Evolutionary conservation across 2,797 vertebrate genomes (phyloP), one percentile per base, ranked within the genome.

Genomic region (Enteromius paludinosus): DNA sequence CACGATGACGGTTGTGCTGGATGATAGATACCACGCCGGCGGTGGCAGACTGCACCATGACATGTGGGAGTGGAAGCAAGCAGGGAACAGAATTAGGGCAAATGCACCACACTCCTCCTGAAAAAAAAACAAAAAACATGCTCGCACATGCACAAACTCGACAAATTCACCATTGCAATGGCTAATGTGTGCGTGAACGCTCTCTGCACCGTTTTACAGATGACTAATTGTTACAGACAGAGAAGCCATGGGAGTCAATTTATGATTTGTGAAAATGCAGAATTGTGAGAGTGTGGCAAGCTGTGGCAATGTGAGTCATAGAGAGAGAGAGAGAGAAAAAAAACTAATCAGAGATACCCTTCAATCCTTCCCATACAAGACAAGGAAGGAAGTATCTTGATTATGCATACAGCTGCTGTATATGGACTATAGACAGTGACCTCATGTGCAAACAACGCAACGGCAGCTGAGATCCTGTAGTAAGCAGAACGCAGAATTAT

Each of bases 1-100:
- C 93, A 89, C 93, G 89, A 91, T 92, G 88, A 92, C 92, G 92
- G 93, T 93, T 92, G 87, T 91, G 94, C 94, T 90, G 94, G 95
- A 96, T 96, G 96, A 97, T 96, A 96, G 96, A 97, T 96, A 95
- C 94, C 92, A 91, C 91, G 92, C 96, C 94, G 94, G 93, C 93
- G 88, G 86, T 93, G 93, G 91, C 92, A 95, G 94, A 94, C 95
- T 90, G 93, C 94, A 92, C 92, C 91, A 92, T 95, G 95, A 95
- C 95, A 95, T 95, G 92, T 93, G 92, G 92, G 93, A 93, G 92
- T 92, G 90, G 92, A 90, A 92, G 92, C 92, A 93, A 93, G 91
- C 90, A 91, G 89, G 80, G 92, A 94, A 94, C 92, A 93, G 90
- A 94, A 94, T 87, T 92, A 90, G 94, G 92, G 93, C 91, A 93